Conservation (phyloP, 2,113 vertebrate species). For the Myodes glareolus region DNA sequence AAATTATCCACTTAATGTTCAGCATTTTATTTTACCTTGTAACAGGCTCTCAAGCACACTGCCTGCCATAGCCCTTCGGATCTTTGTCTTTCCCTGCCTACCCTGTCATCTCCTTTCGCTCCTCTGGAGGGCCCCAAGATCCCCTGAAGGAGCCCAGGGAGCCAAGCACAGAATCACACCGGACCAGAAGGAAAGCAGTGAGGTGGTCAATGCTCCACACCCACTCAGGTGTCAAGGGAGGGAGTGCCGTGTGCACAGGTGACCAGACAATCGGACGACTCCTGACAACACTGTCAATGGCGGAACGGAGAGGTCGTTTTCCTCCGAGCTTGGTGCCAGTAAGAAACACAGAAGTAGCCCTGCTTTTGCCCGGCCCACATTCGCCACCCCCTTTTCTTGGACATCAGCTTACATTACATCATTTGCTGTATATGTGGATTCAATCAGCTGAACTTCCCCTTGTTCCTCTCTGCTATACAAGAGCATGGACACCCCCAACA, state of each 20-base stretch:
- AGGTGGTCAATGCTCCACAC: neutral
- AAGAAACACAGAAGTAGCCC: neutral
- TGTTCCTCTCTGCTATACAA: neutral
- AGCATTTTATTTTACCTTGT: constrained; percentile 71
- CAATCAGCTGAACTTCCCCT: neutral
- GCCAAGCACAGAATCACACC: neutral
- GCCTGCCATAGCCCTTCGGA: constrained; percentile 8
- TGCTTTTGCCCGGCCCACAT: neutral
- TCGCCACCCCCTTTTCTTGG: neutral
- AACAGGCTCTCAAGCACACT: constrained; percentile 55
- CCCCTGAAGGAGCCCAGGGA: neutral
- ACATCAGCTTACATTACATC: neutral
- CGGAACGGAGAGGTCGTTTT: neutral
- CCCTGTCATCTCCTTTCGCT: neutral
- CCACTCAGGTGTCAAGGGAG: neutral
- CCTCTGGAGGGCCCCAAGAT: neutral
- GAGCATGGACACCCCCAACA: neutral
- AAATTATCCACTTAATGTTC: constrained; percentile 71
- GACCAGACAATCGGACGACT: neutral
- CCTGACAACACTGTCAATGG: too few relatives aligned
- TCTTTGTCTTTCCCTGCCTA: neutral
- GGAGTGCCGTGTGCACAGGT: neutral
- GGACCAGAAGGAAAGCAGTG: neutral
- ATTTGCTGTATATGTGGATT: neutral
- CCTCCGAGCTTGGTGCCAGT: neutral